Evolutionary conservation across 2,888 invertebrate genomes (phyloP), one percentile per base, ranked within the genome.

Genomic region (Aricia artaxerxes): DNA sequence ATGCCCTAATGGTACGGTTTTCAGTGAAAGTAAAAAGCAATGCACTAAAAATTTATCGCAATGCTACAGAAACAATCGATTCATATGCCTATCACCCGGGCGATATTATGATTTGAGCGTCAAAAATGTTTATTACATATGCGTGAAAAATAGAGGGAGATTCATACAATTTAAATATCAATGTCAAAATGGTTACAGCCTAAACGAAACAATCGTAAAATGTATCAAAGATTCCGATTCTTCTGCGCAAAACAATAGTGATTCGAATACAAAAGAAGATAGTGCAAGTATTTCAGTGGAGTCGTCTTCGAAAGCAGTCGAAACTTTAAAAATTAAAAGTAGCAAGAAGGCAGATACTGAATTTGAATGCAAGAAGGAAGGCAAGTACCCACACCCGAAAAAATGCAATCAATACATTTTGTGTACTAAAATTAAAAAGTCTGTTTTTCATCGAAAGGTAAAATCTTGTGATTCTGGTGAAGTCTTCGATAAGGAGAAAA

Each of bases 31-130:
- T 53, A 88, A 87, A 80, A 92, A 92, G 81, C 91, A 89, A 82
- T 95, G 95, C 84, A 94, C 94, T 53, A 91, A 88, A 81, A 90
- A 94, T 82, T 86, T 91, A 79, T 89, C 94, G n/a, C 93, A 93
- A 83, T 95, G 94, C 83, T 84, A 91, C 57, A 89, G 91, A 84
- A 88, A 93, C 61, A 92, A 92, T 81, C 92, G 94, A 84, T 95
- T 95, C 83, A 87, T 88, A 83, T 95, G 95, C 85, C 85, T 89
- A 61, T 82, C 86, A 40, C 87, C 87, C 83, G 94, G 94, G 3
- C 88, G 92, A 78, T 95, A 92, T 83, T 86, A 85, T 81, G 91
- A 92, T 80, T 84, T 88, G 73, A 84, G 88, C 57, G 86, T 86
- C 78, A 90, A 92, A 81, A 90, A 94, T 82, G 83, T 88, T 80